A percentile compares a stretch with the other conserved stretches of the same genome.
Evolutionary conservation across 2,888 invertebrate species (phyloP).

Genomic region (Temnothorax rugatulus): DNA sequence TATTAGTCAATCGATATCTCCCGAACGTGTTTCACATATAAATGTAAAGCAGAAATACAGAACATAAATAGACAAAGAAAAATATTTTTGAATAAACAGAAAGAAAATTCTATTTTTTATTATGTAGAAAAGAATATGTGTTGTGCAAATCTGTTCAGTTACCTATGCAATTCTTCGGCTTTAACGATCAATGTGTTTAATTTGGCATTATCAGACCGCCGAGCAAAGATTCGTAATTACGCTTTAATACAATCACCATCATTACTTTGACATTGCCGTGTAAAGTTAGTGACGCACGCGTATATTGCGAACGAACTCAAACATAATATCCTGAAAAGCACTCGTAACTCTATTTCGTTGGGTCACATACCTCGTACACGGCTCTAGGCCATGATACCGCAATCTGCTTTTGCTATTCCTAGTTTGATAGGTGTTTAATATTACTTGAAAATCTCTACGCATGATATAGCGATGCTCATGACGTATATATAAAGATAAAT

Average conservation of each 20-base stretch:
- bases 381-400: constrained; percentile 35
- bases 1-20: constrained; percentile 28
- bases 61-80: neutral
- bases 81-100: neutral
- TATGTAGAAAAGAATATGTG: neutral
- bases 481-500: constrained; percentile 1
- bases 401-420: constrained; percentile 70
- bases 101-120: neutral
- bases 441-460: constrained; percentile 74
- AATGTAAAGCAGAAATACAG: neutral
- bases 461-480: constrained; percentile 35
- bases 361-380: constrained; percentile 55
- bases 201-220: neutral
- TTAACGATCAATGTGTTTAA: neutral
- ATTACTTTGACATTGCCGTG: constrained; percentile 54
- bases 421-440: constrained; percentile 84
- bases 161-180: neutral
- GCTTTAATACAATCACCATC: constrained; percentile 29
- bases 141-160: neutral
- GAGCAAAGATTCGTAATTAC: constrained; percentile 5
- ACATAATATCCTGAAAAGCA: constrained; percentile 85
- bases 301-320: constrained; percentile 84
- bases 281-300: constrained; percentile 65
- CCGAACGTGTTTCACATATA: neutral
- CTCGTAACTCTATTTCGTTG: constrained; percentile 81